Evolutionary conservation across 2,888 invertebrate genomes (phyloP).

Genomic region (Scaeva pyrastri): DNA sequence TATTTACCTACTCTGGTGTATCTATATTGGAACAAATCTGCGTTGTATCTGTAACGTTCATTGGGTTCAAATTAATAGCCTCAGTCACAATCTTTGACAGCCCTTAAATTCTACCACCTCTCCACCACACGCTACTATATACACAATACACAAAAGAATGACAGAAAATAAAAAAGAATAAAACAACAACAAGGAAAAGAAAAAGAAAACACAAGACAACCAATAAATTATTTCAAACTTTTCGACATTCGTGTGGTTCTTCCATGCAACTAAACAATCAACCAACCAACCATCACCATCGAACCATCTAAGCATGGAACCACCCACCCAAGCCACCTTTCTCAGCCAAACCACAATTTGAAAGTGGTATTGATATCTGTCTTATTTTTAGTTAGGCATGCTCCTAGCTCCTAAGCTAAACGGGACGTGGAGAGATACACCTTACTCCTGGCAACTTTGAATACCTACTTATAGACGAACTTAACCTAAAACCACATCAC

Average conservation of each 20-base stretch:
- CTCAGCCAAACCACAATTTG: slow-evolving; percentile 39
- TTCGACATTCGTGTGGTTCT: slow-evolving; percentile 23
- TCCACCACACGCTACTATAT: neutral
- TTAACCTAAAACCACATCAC: slow-evolving; percentile 18
- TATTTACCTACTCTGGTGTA: no score
- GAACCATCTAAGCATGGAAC: neutral
- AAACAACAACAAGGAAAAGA: no score
- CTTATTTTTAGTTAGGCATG: slow-evolving; percentile 43
- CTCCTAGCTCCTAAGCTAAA: no score
- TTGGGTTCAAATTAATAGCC: slow-evolving; percentile 41
- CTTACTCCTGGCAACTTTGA: no score
- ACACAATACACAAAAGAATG: neutral
- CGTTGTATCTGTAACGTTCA: neutral
- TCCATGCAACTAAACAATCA: slow-evolving; percentile 3
- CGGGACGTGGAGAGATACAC: slow-evolving; percentile 5
- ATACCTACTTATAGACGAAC: neutral
- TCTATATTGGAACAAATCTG: slow-evolving; percentile 2
- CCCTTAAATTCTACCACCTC: slow-evolving; percentile 2
- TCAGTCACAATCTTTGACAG: slow-evolving; percentile 23
- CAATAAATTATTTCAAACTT: slow-evolving; percentile 47
- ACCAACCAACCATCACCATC: neutral
- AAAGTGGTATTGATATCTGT: slow-evolving; percentile 61
- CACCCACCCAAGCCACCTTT: slow-evolving; percentile 1
- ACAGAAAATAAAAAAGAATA: no score
- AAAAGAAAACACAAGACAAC: slow-evolving; percentile 27